Evolutionary conservation across 2,797 vertebrate species (phyloP), one percentile per base, ranked within the genome.

Genomic region (Carapus acus): DNA sequence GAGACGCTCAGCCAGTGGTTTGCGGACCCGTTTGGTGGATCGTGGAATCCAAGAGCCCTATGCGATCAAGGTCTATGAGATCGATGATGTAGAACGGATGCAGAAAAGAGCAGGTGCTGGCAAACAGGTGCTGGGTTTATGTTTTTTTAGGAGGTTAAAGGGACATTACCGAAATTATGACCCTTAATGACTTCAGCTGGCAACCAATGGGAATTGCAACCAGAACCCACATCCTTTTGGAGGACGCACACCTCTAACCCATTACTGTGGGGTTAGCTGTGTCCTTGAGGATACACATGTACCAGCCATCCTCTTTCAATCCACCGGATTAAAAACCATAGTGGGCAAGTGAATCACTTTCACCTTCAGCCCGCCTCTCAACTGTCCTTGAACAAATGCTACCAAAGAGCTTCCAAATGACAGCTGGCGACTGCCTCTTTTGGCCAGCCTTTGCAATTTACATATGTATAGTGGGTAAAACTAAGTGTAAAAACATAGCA

Each of bases 41-140:
- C 90, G 88, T 34, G 88, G 87, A 16, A 85, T 92, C 53, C 89
- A 90, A 2, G 95, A 96, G 23, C 90, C 92, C 47, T 96, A 93
- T 38, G 93, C 93, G 86, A 92, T 98, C 69, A 97, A 94, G 71
- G 92, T 97, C 45, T 98, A 97, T 51, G 94, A 97, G 69, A 96
- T 97, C 13, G 95, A 99, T 49, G 90, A 93, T 4, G 88, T 91
- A 67, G 89, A 94, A 69, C 86, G 90, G 62, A 90, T 92, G 51
- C 94, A 96, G 80, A 87, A 90, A 65, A 89, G 91, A 75, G 87
- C 91, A 73, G 90, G 87, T 41, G 88, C 81, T 52, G 80, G 81
- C 65, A 87, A 84, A 88, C 91, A 91, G 88, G 92, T 94, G 80
- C 86, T 86, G 73, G 22, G 56, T 78, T 74, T 54, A 62, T 69